Base-by-base conservation (phyloP, 2,113 vertebrate species). In the Tretioscincus oriximinensis region DNA sequence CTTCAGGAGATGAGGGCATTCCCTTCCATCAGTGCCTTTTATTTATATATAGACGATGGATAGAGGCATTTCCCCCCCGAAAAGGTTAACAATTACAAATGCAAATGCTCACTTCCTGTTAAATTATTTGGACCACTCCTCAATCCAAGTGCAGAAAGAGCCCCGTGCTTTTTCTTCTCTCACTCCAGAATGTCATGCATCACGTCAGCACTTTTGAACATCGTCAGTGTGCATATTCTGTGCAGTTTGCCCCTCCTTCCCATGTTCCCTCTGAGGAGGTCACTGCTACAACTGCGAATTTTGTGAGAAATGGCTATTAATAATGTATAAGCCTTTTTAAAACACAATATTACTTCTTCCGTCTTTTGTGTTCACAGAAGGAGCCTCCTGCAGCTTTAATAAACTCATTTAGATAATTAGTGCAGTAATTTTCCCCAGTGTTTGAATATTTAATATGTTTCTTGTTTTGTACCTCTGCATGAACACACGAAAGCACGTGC, bases 321-420 rank as follows among this genome's bases (percentile, higher is more conserved):
- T 84, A 84, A 79, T 80, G 66, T 49, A 75, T 69, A 80, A 69
- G 45, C 71, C 65, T 84, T 74, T 72, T 76, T 64, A 74, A 76
- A 84, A 69, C 64, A 79, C 70, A 79, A 61, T 51, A 63, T 69
- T 49, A 68, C 65, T 76, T 14, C n/a, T 81, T 69, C 65, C 10
- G 74, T 69, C 51, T 69, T 78, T 78, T 51, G 63, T 35, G 77
- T 54, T 68, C 64, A 28, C 26, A 78, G 35, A 63, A 74, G 77
- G 71, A 84, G 77, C 45, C 68, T 64, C 72, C 77, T 29, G 66
- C 77, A 24, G 65, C 45, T 84, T 74, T 84, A 80, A 80, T 84
- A 84, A 75, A 80, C 77, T 84, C 66, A 84, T 84, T 84, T 75
- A 80, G 72, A 75, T 84, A 84, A 79, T 80, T 75, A 79, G 64